Conservation (phyloP, 2,797 vertebrate species). For the Ammospiza maritima region DNA sequence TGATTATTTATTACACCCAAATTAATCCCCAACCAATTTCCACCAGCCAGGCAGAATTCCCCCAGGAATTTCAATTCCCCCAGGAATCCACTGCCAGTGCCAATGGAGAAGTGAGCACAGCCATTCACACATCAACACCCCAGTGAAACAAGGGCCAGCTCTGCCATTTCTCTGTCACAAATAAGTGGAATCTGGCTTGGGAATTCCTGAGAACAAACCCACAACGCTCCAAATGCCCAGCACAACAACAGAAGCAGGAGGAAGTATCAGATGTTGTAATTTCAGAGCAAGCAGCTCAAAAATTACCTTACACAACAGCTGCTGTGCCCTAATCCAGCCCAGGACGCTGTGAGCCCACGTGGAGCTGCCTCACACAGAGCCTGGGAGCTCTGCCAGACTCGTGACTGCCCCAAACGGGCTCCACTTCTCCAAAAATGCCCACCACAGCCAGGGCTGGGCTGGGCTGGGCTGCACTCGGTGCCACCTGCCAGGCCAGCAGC, state of each 20-base stretch:
- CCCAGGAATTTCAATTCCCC: background rate
- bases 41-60: background rate
- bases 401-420: background rate
- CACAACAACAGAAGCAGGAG: background rate
- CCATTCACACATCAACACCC: background rate
- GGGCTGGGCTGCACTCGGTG: background rate
- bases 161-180: background rate
- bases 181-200: background rate
- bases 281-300: background rate
- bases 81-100: background rate
- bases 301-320: slow-evolving; percentile 7
- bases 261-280: slow-evolving; percentile 4
- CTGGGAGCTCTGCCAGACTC: background rate
- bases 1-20: background rate
- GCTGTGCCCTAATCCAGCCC: background rate
- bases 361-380: background rate
- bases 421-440: background rate
- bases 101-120: background rate
- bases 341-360: background rate
- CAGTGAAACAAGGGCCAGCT: background rate
- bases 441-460: background rate
- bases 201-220: background rate
- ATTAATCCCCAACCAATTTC: background rate
- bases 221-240: background rate
- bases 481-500: background rate